Base-by-base conservation (phyloP, 1,140 invertebrate species). In the Caenorhabditis briggsae region DNA sequence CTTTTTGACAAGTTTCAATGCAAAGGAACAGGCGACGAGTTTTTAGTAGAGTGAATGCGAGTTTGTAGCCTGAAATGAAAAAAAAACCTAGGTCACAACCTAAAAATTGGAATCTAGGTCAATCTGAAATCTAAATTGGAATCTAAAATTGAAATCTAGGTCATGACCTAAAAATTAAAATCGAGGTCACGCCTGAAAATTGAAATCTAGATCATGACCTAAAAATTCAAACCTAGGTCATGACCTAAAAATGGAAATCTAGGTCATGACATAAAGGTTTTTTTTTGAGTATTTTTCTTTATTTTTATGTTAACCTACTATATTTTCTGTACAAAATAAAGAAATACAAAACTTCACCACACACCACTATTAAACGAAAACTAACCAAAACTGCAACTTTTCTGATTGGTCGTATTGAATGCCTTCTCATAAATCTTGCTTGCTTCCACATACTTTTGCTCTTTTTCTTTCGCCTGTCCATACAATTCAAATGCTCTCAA, bases 21-120 rank as follows among this genome's bases (percentile, higher is more conserved):
- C 95, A 95, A 91, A 97, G 96, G 0, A 96, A 95, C 92, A 95
- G 97, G 84, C 95, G 94, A 93, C 97, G 97, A 3, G 95, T 95
- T 92, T 98, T 99, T 92, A 98, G 94, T 91, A 96, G 95, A 89
- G 96, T 96, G 91, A 96, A 96, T 0, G 96, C 96, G 9, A 98
- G 93, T 93, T 97, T 98, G 92, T 96, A 98, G 0, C 97, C 96
- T 94, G 91, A 14, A 91, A 90, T 43, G 23, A 5, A 25, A 23
- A 58, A n/a, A n/a, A 20, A 58, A 58, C 5, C 16, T 8, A 70
- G 82, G 9, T 18, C 25, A 41, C n/a, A 82, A 33, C 33, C 3
- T 33, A 53, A 16, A 53, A 53, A 16, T 11, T 1, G 11, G 74
- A 2, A 33, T 2, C 3, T 33, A 33, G 33, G 33, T 33, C 33